Percentiles rank a stretch among this genome's conserved stretches.
These are phyloP conservation scores for Xiphophorus couchianus DNA, from an alignment of 2,113 vertebrate genomes.

Conservation along the genomic window DNA sequence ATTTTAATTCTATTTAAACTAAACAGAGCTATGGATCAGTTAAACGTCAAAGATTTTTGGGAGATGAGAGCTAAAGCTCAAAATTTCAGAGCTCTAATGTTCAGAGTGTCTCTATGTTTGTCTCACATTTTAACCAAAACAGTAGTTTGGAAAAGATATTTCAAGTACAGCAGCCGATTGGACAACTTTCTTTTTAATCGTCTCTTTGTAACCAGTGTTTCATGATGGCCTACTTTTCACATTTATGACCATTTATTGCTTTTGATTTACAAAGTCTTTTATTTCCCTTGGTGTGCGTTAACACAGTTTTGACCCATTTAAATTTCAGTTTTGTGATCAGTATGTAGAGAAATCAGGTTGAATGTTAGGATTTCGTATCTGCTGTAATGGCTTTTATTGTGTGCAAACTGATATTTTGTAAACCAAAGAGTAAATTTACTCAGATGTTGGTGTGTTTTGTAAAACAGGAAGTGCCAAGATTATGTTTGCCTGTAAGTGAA, in stretches of 20 bases:
- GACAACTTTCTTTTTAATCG: neutral
- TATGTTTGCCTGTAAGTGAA: conserved; percentile 16
- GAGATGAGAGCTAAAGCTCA: conserved; percentile 10
- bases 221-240: neutral
- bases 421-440: conserved; percentile 59
- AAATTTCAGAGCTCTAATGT: neutral
- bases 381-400: conserved; percentile 6
- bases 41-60: conserved; percentile 40
- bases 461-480: conserved; percentile 29
- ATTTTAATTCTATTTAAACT: neutral
- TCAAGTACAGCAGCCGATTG: neutral
- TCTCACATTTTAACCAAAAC: conserved; percentile 43
- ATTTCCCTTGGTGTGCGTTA: neutral
- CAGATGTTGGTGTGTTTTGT: conserved; percentile 6
- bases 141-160: neutral
- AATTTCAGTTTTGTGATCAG: conserved; percentile 4
- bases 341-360: conserved; percentile 1
- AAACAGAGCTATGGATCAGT: neutral
- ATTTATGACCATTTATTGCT: conserved; percentile 7
- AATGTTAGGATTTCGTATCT: conserved; percentile 9
- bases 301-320: conserved; percentile 13
- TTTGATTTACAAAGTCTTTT: neutral
- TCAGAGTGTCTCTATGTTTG: neutral
- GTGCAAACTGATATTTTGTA: conserved; percentile 31
- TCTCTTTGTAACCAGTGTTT: conserved; percentile 5